A percentile compares a stretch with the other conserved stretches of the same genome.
Conservation (phyloP, 2,113 vertebrate species). For the Tragelaphus buxtoni region DNA sequence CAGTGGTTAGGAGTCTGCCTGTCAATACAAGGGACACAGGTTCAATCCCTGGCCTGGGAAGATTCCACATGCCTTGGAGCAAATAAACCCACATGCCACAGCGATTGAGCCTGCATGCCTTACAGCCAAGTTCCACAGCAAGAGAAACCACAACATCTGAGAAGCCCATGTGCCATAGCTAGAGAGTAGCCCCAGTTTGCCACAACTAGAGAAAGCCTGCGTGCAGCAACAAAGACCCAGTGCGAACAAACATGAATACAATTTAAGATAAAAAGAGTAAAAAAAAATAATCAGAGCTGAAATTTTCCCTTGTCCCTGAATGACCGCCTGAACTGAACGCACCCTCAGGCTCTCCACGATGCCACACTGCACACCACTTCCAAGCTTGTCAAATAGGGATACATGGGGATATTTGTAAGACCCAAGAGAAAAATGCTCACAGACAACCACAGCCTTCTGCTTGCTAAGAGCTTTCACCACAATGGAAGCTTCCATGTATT, state of each 20-base stretch:
- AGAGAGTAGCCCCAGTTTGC: background rate
- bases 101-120: background rate
- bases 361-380: background rate
- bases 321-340: background rate
- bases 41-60: background rate
- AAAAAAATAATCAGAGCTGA: background rate
- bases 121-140: background rate
- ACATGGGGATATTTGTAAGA: accelerated
- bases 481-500: accelerated
- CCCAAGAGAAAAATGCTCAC: background rate
- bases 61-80: background rate
- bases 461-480: background rate
- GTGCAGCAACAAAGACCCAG: background rate
- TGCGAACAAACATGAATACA: background rate
- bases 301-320: accelerated
- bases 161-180: background rate
- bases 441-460: background rate
- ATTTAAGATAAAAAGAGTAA: background rate
- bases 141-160: background rate
- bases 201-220: background rate
- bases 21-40: background rate
- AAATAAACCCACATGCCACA: background rate
- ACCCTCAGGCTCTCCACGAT: accelerated
- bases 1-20: background rate
- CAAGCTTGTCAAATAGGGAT: background rate